Percentiles rank a stretch among this genome's conserved stretches.
These are phyloP conservation scores for Venturia canescens DNA, from an alignment of 1,140 invertebrate species.

Conservation along the genomic window DNA sequence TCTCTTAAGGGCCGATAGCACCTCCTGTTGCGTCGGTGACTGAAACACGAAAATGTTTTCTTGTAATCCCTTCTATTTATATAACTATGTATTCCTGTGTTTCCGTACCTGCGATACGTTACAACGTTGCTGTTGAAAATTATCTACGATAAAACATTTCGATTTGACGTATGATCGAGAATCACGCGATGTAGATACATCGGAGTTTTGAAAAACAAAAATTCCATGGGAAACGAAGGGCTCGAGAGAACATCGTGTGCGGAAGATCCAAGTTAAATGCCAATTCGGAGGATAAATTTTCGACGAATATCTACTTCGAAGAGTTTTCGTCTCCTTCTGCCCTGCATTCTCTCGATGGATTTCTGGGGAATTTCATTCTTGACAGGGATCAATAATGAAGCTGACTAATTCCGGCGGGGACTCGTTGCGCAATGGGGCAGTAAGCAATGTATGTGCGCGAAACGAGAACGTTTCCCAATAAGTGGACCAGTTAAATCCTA, in stretches of 20 bases:
- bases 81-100: background rate
- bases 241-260: background rate
- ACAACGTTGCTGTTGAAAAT: conserved; percentile 53
- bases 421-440: no score
- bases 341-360: no score
- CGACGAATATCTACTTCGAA: no score
- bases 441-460: no score
- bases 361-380: no score
- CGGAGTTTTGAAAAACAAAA: background rate
- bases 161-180: conserved; percentile 69
- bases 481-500: no score
- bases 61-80: conserved; percentile 23
- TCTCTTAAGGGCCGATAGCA: conserved; percentile 83
- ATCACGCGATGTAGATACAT: conserved; percentile 60
- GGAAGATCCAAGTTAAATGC: background rate
- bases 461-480: no score
- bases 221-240: background rate
- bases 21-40: conserved; percentile 85
- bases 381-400: no score
- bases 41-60: conserved; percentile 73
- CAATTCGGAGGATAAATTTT: background rate
- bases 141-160: conserved; percentile 55
- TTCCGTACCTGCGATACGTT: background rate
- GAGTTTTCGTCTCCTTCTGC: no score
- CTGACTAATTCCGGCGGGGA: no score